Evolutionary conservation across 2,888 invertebrate species (phyloP), one percentile per base, ranked within the genome.

Genomic region (Corythucha ciliata): DNA sequence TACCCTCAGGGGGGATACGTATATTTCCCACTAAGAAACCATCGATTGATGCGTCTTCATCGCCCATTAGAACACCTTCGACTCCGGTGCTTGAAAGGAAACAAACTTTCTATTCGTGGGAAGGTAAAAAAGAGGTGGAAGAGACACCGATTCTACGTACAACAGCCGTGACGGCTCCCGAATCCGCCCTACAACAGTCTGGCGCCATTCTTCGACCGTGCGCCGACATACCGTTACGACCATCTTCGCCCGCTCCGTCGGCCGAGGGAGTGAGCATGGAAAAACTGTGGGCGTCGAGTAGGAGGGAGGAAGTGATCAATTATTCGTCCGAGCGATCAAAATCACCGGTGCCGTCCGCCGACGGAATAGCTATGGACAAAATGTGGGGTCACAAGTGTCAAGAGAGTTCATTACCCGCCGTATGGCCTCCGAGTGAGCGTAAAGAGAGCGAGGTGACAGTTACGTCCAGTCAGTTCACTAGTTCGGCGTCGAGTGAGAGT

Each of bases 251-350:
- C 6, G 74, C 73, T 53, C 78, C 81, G 7, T 80, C 80, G 3
- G 73, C 74, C 0, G 78, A 81, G 63, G 80, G 72, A 1, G 62
- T 81, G 37, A 72, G 75, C 50, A 81, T 81, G 80, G 80, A 81
- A 58, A 80, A 78, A 64, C 68, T 79, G 1, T 81, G 81, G 81
- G 74, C 78, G 3, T 53, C 56, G 20, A 52, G 56, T 29, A 52
- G 56, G 41, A 51, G 55, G 42, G 57, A 56, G 37, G 58, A 57
- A 39, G 29, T 20, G 21, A 39, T 18, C n/a, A 29, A 12, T 12
- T 12, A 12, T 29, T 12, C n/a, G 29, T 51, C 51, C 4, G 26
- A 20, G 10, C 40, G 36, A 26, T 40, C 41, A 21, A 32, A 32
- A n/a, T 70, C 60, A 61, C 70, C 57, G 59, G 62, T 64, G 36